Conservation (phyloP, 2,888 invertebrate species). For the Meloe dianella region DNA sequence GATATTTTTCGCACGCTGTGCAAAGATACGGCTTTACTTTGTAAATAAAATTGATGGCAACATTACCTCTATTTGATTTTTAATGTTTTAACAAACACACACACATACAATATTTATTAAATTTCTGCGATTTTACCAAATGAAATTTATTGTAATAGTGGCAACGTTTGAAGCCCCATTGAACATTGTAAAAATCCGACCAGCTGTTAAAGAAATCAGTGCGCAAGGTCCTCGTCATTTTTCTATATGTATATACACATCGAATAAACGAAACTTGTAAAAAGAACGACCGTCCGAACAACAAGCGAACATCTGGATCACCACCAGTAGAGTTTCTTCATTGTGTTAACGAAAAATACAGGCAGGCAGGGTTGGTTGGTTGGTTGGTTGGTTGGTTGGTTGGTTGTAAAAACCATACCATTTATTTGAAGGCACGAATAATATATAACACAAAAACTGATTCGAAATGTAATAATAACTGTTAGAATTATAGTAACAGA, state of each 20-base stretch:
- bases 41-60: background rate
- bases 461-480: background rate
- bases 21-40: background rate
- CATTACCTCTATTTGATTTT: background rate
- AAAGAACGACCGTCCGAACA: slow-evolving; percentile 16
- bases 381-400: too few relatives aligned
- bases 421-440: background rate
- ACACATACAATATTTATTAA: background rate
- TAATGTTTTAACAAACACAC: background rate
- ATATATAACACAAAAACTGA: background rate
- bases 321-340: slow-evolving; percentile 26
- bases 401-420: background rate
- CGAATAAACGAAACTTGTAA: slow-evolving; percentile 16
- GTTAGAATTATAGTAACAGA: background rate
- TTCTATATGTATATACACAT: background rate
- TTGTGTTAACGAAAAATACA: slow-evolving; percentile 35
- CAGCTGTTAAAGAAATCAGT: slow-evolving; percentile 45
- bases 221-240: background rate
- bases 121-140: background rate
- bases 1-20: background rate
- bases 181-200: background rate
- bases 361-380: slow-evolving; percentile 24
- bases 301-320: slow-evolving; percentile 42
- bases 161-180: background rate
- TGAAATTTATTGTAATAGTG: too few relatives aligned